These are phyloP conservation scores for Sylvietta virens DNA, from an alignment of 2,113 vertebrate species.

Conservation along the genomic window DNA sequence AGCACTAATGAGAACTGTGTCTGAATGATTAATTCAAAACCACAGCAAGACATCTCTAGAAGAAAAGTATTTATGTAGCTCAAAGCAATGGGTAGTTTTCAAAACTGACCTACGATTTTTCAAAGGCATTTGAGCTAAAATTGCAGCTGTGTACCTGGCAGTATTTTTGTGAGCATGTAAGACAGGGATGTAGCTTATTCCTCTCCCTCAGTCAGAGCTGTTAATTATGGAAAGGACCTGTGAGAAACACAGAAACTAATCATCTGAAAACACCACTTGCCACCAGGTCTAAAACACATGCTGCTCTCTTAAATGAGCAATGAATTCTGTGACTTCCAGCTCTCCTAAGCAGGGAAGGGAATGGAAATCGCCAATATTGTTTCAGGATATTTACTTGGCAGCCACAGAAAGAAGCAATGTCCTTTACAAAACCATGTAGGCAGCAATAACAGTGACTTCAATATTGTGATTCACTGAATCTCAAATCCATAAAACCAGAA, in stretches of 20 bases:
- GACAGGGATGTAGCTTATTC: neutral
- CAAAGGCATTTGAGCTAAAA: neutral
- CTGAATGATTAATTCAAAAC: neutral
- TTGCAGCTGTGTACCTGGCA: neutral
- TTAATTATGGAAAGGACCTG: neutral
- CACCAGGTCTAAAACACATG: neutral
- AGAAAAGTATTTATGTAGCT: neutral
- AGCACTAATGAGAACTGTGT: neutral
- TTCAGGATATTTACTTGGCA: neutral
- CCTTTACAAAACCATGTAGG: neutral
- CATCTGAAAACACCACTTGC: neutral
- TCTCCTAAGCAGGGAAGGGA: neutral
- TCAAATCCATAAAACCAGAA: neutral
- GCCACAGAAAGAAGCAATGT: neutral
- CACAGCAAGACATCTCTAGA: neutral
- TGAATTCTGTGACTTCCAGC: neutral
- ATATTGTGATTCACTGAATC: neutral
- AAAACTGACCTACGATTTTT: neutral
- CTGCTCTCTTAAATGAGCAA: neutral
- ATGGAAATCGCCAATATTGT: neutral
- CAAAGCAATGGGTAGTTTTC: neutral
- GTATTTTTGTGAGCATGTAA: neutral
- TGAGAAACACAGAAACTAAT: neutral
- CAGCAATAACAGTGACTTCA: neutral
- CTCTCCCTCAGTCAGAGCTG: neutral